Evolutionary conservation across 2,797 vertebrate genomes (phyloP), one percentile per base, ranked within the genome.

Genomic region (Macrochelys suwanniensis): DNA sequence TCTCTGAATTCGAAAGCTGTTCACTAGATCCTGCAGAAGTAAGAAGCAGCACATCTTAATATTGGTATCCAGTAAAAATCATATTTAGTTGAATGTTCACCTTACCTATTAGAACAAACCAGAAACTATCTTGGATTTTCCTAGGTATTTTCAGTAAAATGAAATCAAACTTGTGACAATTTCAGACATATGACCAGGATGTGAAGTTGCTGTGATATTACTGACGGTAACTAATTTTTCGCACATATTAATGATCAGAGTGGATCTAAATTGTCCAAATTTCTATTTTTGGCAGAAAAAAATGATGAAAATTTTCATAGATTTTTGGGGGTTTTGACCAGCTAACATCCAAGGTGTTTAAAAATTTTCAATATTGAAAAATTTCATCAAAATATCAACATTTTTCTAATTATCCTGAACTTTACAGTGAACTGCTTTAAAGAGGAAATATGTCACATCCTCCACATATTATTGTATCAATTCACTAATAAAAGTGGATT

Each of bases 11-110:
- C 89, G 85, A 6, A 94, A 88, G 80, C 96, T 95, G 33, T 88
- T 89, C 68, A 98, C 37, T 82, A 99, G 98, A 85, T 96, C 96
- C 99, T 99, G 91, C 37, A 95, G 90, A 94, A 82, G 53, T n/a
- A 82, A 95, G 16, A 95, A 50, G 5, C 3, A 86, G 4, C 0
- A 59, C 31, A 82, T 21, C 25, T 92, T 94, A 94, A 23, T 37
- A 1, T 82, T 91, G 89, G n/a, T 47, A 71, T 59, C 23, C 71
- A 68, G 37, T 84, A 88, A 7, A 91, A 6, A 19, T 86, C 4
- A 25, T 65, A 42, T 93, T 89, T 90, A 84, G 25, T 11, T 80
- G 77, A 78, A 89, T 88, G 84, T 31, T 68, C 56, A 49, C 17
- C 71, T 28, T 89, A 12, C 9, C 21, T 83, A 82, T 80, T 42